Evolutionary conservation across 2,888 invertebrate genomes (phyloP).

Genomic region (Melipona beecheii): DNA sequence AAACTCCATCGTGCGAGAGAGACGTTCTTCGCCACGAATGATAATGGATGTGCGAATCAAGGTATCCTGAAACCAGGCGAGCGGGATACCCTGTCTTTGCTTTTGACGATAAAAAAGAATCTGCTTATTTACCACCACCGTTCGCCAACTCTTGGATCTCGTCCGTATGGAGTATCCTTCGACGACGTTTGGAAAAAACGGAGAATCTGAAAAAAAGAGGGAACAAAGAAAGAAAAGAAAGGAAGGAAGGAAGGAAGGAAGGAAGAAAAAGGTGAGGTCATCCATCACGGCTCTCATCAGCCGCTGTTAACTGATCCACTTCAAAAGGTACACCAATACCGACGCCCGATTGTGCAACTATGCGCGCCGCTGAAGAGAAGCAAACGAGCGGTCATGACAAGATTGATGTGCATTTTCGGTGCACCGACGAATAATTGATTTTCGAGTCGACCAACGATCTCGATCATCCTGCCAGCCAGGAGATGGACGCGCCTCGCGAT

Average conservation of each 20-base stretch:
- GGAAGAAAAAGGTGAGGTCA: conserved; percentile 21
- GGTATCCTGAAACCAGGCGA: too few relatives aligned
- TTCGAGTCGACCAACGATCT: conserved; percentile 73
- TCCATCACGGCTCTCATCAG: conserved; percentile 65
- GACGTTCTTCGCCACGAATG: too few relatives aligned
- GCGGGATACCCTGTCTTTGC: too few relatives aligned
- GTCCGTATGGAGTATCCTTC: not conserved
- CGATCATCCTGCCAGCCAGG: conserved; percentile 67
- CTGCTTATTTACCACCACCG: too few relatives aligned
- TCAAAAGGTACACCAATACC: conserved; percentile 63
- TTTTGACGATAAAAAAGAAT: too few relatives aligned
- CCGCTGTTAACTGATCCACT: conserved; percentile 67
- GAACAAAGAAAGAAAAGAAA: not conserved
- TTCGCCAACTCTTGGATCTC: too few relatives aligned
- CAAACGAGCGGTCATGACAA: conserved; percentile 69
- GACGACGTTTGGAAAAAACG: not conserved
- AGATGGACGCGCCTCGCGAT: conserved; percentile 61
- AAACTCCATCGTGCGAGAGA: too few relatives aligned
- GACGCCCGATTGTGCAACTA: conserved; percentile 60
- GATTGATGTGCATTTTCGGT: conserved; percentile 75
- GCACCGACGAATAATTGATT: conserved; percentile 74
- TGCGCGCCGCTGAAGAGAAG: conserved; percentile 63
- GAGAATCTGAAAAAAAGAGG: too few relatives aligned
- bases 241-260: not conserved
- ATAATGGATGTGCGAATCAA: too few relatives aligned